Base-by-base conservation (phyloP, 92 coral and sea anemone genomes). In the Desmophyllum pertusum region DNA sequence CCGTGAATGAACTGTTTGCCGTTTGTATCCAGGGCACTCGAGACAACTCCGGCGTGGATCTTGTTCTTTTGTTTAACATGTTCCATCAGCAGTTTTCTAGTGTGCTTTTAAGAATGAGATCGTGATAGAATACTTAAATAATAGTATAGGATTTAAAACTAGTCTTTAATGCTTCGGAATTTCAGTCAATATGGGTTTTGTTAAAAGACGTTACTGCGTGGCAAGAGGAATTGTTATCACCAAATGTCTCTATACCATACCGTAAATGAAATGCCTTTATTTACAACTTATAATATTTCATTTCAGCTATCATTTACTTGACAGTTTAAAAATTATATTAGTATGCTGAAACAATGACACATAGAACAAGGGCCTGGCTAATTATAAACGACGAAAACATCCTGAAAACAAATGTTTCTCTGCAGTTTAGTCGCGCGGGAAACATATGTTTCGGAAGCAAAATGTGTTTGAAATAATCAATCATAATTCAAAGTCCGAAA, bases 321-420 rank as follows among this genome's bases (percentile, higher is more conserved):
- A 36, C n/a, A 66, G 71, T 66, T 66, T 66, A 66, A 66, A 66
- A 31, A 36, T 66, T 35, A 35, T n/a, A 66, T 66, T 66, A 66
- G 71, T 33, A 35, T 4, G 21, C 43, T 53, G 62, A 53, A 19
- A 9, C 5, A 53, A 4, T 10, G 62, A 53, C 19, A 53, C 62
- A 53, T 21, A 53, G 62, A 53, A 25, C 23, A 53, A 53, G 62
- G 27, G 62, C 62, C 62, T 21, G 62, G 62, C 62, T 53, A 53
- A n/a, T n/a, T n/a, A n/a, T n/a, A n/a, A 53, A 53, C 25, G 59
- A 52, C n/a, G 25, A 6, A 52, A 52, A 52, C 59, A 52, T 0
- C 19, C 5, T 52, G 59, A 6, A 2, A 2, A 6, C 15, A 1
- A 11, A 46, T 46, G 52, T 46, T 45, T 45, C 50, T 45, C 50